Percentiles rank a stretch among this genome's conserved stretches.
Conservation (phyloP, 2,113 vertebrate species). For the Geococcyx californianus region DNA sequence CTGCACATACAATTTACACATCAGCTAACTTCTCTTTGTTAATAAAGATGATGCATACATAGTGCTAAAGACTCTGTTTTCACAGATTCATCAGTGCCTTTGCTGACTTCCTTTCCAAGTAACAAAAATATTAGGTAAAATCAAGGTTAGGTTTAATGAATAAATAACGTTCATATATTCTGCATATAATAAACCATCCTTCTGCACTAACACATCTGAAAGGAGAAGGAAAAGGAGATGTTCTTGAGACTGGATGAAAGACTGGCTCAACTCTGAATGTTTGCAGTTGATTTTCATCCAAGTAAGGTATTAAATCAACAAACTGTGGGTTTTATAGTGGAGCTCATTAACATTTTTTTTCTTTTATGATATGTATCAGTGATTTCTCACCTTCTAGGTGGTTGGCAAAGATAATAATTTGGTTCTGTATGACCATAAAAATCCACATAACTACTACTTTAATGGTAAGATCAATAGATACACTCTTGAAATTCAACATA, state of each 20-base stretch:
- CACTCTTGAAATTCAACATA: accelerated
- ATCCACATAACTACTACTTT: accelerated
- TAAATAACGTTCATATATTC: background rate
- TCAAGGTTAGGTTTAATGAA: background rate
- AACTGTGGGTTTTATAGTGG: background rate
- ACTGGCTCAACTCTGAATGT: background rate
- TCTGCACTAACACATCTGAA: background rate
- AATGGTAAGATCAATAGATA: background rate
- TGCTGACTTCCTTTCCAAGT: background rate
- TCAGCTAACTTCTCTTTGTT: background rate
- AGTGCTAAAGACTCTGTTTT: background rate
- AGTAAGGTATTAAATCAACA: background rate
- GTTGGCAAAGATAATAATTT: background rate
- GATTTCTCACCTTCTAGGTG: background rate
- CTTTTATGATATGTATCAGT: background rate
- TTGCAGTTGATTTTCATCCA: background rate
- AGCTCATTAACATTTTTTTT: background rate
- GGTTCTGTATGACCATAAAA: background rate
- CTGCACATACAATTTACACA: no score
- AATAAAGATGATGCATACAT: background rate
- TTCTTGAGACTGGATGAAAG: background rate
- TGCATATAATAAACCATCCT: background rate
- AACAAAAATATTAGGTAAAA: background rate
- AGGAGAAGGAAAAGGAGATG: background rate
- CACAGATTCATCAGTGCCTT: background rate